These are phyloP conservation scores for Torymus texanus DNA, from an alignment of 2,888 invertebrate species.

Conservation along the genomic window DNA sequence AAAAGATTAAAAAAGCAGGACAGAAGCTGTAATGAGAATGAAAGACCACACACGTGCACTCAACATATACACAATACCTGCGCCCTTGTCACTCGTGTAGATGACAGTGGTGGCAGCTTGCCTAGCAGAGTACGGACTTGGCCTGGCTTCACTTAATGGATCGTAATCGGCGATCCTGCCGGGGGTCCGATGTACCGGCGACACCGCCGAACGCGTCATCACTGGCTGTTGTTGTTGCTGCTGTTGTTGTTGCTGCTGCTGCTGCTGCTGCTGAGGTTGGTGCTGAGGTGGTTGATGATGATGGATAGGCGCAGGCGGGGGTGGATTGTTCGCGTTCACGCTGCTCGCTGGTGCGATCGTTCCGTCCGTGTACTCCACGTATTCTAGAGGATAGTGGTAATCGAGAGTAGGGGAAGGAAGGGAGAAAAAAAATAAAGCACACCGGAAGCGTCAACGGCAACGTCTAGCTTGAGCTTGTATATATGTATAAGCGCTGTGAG, in stretches of 20 bases:
- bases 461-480: too few relatives aligned
- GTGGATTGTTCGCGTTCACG: conserved; percentile 58
- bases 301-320: conserved; percentile 1
- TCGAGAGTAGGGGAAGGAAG: too few relatives aligned
- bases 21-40: not conserved
- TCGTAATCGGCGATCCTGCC: conserved; percentile 89
- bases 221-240: conserved; percentile 38
- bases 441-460: too few relatives aligned
- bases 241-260: too few relatives aligned
- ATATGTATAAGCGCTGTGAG: conserved; percentile 34
- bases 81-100: conserved; percentile 86
- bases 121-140: conserved; percentile 85
- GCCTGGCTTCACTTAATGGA: conserved; percentile 82
- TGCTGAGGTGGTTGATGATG: too few relatives aligned
- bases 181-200: conserved; percentile 77
- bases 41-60: not conserved
- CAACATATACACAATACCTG: conserved; percentile 75
- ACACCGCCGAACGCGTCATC: conserved; percentile 62
- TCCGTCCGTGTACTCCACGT: conserved; percentile 74
- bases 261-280: too few relatives aligned
- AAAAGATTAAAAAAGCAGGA: not conserved
- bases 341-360: conserved; percentile 70
- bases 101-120: conserved; percentile 88
- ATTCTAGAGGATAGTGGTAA: conserved; percentile 63
- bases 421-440: too few relatives aligned